These are phyloP conservation scores for Cuniculus paca DNA, from an alignment of 2,797 vertebrate genomes.

Conservation along the genomic window DNA sequence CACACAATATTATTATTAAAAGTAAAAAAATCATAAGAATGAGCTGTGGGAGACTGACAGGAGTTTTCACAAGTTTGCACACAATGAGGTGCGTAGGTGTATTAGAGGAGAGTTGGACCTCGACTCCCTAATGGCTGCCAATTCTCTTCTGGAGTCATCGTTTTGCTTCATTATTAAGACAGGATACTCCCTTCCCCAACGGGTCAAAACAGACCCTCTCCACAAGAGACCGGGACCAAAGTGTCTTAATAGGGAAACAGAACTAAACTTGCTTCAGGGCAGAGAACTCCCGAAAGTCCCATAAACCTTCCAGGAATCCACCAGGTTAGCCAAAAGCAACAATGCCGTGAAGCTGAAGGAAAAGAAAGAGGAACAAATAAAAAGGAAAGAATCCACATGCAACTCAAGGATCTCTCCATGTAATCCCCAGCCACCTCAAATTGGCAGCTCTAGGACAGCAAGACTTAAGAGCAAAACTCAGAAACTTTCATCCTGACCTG, in stretches of 20 bases:
- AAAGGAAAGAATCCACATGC: conserved; percentile 30
- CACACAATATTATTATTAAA: neutral
- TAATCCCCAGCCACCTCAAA: conserved; percentile 19
- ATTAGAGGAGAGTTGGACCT: neutral
- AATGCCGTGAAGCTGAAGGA: conserved; percentile 30
- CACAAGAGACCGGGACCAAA: conserved; percentile 43
- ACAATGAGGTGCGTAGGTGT: neutral
- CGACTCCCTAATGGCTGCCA: neutral
- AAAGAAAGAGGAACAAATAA: neutral
- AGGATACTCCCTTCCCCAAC: conserved; percentile 58
- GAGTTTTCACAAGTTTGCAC: conserved; percentile 18
- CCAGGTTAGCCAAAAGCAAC: conserved; percentile 76
- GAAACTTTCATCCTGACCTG: neutral
- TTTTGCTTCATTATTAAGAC: conserved; percentile 65
- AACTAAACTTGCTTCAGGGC: conserved; percentile 55
- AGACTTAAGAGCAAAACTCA: neutral
- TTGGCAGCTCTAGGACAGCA: conserved; percentile 30
- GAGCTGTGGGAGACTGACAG: neutral
- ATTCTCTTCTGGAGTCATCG: conserved; percentile 41
- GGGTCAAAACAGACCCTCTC: conserved; percentile 34
- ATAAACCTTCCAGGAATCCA: conserved; percentile 78
- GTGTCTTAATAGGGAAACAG: conserved; percentile 53
- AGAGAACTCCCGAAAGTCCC: conserved; percentile 51
- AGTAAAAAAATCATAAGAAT: conserved; percentile 3
- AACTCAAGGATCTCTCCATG: neutral